Percentiles rank a stretch among this genome's conserved stretches.
Conservation (phyloP, 2,113 vertebrate genomes). For the Dicentrarchus labrax region DNA sequence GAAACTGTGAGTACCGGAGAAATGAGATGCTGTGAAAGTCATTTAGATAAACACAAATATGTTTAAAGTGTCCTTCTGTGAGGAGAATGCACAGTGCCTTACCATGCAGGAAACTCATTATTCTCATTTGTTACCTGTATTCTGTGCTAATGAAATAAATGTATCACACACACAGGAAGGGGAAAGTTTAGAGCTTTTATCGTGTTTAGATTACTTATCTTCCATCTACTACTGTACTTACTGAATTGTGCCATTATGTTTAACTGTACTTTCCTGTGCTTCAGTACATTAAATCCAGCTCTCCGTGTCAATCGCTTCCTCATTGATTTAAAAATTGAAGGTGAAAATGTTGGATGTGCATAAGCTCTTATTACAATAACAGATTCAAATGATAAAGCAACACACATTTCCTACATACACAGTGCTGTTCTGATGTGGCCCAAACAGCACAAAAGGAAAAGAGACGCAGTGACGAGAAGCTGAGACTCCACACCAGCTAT, state of each 20-base stretch:
- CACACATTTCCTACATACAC: not conserved
- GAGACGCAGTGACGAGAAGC: too few species aligned
- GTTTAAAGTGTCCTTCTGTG: not conserved
- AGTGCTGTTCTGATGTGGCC: not conserved
- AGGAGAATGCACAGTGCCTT: not conserved
- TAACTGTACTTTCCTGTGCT: constrained; percentile 25
- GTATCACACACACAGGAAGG: not conserved
- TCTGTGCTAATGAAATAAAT: not conserved
- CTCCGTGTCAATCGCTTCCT: not conserved
- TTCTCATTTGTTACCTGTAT: not conserved
- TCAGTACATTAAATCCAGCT: constrained; percentile 3
- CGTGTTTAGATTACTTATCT: constrained; percentile 11
- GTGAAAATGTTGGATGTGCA: not conserved
- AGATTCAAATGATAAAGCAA: not conserved
- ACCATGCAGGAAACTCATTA: not conserved
- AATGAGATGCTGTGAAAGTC: constrained; percentile 51
- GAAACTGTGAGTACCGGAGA: constrained; percentile 8
- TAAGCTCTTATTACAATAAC: not conserved
- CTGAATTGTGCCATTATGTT: constrained; percentile 3
- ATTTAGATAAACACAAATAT: not conserved
- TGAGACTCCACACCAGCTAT: not conserved
- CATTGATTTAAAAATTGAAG: not conserved
- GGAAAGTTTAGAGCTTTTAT: not conserved
- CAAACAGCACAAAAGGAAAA: not conserved
- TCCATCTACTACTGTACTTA: constrained; percentile 17